Percentiles rank a stretch among this genome's conserved stretches.
Evolutionary conservation across 2,888 invertebrate genomes (phyloP).

Genomic region (Germaria angustata): DNA sequence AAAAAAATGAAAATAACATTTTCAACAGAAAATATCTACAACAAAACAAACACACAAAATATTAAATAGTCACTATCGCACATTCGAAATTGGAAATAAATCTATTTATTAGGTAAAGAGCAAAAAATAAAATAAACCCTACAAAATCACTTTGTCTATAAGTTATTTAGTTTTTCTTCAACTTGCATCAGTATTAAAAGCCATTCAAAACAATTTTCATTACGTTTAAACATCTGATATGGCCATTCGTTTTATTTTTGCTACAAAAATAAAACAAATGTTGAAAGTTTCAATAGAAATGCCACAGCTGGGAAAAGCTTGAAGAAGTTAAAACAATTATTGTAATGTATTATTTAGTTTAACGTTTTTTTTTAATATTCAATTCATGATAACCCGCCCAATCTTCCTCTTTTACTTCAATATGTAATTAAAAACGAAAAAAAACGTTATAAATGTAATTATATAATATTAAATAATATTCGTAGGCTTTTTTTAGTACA

Average conservation of each 20-base stretch:
- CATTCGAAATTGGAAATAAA: slow-evolving; percentile 56
- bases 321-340: slow-evolving; percentile 30
- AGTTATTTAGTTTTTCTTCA: slow-evolving; percentile 27
- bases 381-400: slow-evolving; percentile 35
- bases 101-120: slow-evolving; percentile 30
- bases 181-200: slow-evolving; percentile 28
- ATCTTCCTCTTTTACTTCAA: slow-evolving; percentile 49
- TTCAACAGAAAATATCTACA: slow-evolving; percentile 36
- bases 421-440: slow-evolving; percentile 27
- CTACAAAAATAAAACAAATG: background rate
- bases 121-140: slow-evolving; percentile 14
- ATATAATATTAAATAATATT: slow-evolving; percentile 40
- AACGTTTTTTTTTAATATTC: slow-evolving; percentile 32
- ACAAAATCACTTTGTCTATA: slow-evolving; percentile 23
- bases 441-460: slow-evolving; percentile 30
- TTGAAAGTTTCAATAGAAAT: background rate
- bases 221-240: slow-evolving; percentile 8
- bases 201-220: slow-evolving; percentile 17
- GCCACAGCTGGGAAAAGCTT: slow-evolving; percentile 9
- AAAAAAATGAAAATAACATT: slow-evolving; percentile 1
- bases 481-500: slow-evolving; percentile 71
- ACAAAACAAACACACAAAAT: slow-evolving; percentile 54
- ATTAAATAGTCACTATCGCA: slow-evolving; percentile 63
- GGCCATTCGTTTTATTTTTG: background rate
- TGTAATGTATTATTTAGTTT: background rate